These are phyloP conservation scores for Nesogale talazaci DNA, from an alignment of 2,113 vertebrate species.

Conservation along the genomic window DNA sequence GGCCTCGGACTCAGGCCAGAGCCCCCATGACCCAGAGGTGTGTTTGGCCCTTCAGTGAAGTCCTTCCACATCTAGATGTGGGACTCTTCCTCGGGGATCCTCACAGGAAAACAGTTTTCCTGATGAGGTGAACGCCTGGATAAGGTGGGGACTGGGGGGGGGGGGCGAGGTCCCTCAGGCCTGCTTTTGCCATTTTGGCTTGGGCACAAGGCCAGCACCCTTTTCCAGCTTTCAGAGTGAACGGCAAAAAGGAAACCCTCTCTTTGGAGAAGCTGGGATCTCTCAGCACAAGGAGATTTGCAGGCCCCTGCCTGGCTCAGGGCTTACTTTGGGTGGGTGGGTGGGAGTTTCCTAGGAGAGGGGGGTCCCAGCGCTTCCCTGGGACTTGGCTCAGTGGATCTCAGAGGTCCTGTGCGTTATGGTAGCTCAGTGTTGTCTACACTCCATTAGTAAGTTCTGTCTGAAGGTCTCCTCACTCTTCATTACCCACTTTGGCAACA, in stretches of 20 bases:
- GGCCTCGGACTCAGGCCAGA: not conserved
- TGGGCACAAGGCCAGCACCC: not conserved
- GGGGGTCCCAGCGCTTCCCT: not conserved
- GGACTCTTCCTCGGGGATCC: not conserved
- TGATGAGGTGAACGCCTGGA: not conserved
- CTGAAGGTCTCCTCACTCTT: constrained; percentile 66
- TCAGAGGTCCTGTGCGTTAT: constrained; percentile 51
- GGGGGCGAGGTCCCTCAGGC: not conserved
- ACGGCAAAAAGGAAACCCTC: not conserved
- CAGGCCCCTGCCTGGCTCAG: constrained; percentile 37
- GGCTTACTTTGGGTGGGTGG: constrained; percentile 28
- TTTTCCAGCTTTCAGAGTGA: constrained; percentile 30
- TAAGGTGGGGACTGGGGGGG: no score
- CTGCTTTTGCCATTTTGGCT: not conserved
- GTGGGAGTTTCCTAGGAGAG: constrained; percentile 9
- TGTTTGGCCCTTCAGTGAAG: not conserved
- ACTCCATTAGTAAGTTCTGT: constrained; percentile 71
- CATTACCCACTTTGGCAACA: constrained; percentile 53
- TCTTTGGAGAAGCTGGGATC: constrained; percentile 38
- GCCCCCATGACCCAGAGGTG: not conserved
- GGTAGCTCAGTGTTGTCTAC: constrained; percentile 66
- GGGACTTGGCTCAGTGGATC: constrained; percentile 43
- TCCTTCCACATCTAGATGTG: not conserved
- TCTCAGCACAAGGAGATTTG: not conserved
- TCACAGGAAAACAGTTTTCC: not conserved